These are phyloP conservation scores for Sturmia bella DNA, from an alignment of 2,888 invertebrate species.

Conservation along the genomic window DNA sequence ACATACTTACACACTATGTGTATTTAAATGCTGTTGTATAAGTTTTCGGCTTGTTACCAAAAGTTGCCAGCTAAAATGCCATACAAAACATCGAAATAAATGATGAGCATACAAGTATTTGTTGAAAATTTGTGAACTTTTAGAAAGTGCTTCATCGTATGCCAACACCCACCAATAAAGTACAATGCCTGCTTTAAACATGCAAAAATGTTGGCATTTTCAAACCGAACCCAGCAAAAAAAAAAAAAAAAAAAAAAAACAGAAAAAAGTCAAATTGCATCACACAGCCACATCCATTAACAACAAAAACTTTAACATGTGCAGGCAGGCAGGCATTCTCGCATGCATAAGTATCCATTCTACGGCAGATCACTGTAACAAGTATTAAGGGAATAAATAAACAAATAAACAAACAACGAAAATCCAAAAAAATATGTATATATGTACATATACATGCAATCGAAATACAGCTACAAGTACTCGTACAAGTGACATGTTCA, in stretches of 20 bases:
- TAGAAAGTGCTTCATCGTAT: neutral
- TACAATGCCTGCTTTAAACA: conserved; percentile 15
- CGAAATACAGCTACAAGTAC: conserved; percentile 2
- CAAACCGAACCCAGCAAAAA: too few relatives aligned
- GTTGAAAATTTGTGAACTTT: conserved; percentile 3
- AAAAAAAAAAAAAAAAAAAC: conserved; percentile 19
- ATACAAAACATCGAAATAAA: conserved; percentile 9
- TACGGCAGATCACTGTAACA: conserved; percentile 34
- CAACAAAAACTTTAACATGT: neutral
- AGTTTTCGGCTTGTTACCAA: neutral
- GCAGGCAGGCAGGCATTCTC: neutral
- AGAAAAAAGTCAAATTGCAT: too few relatives aligned
- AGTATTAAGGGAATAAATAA: conserved; percentile 50
- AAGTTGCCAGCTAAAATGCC: neutral
- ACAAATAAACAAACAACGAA: neutral
- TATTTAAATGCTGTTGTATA: neutral
- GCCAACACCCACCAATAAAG: neutral
- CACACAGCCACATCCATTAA: neutral
- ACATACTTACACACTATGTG: too few relatives aligned
- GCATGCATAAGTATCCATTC: conserved; percentile 5
- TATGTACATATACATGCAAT: neutral
- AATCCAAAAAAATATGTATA: too few relatives aligned
- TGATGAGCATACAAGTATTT: neutral
- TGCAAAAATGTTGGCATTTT: conserved; percentile 50
- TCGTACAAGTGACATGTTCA: conserved; percentile 32